Evolutionary conservation across 2,888 invertebrate species (phyloP), one percentile per base, ranked within the genome.

Genomic region (Lomographa bimaculata): DNA sequence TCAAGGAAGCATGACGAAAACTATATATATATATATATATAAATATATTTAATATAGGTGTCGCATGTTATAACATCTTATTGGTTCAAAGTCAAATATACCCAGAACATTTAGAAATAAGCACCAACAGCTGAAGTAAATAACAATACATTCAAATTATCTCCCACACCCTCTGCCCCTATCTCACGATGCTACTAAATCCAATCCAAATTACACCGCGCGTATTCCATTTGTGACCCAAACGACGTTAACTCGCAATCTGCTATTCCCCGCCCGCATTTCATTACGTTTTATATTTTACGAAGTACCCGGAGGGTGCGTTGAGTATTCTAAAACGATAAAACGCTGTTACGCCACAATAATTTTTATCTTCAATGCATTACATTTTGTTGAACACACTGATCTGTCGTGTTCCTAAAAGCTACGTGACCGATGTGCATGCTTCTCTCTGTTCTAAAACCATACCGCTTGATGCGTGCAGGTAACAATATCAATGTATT

Each of bases 241-340:
- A 72, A 73, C 50, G 43, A 52, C 47, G 57, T 71, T 71, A 70
- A 48, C 50, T 52, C 39, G 50, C 64, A 66, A 72, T 67, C 59
- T 48, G 50, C 41, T 21, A 12, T 10, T 16, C 14, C 40, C 49
- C 35, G 39, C 35, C 45, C 18, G 29, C 50, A 53, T 60, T 62
- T 64, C 55, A 60, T 64, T 60, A 57, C 51, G 35, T 41, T 59
- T 54, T 47, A 62, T 66, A 68, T 63, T 61, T 59, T 54, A 57
- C 41, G 44, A 38, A 32, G 32, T 14, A 41, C 35, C 39, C 41
- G 19, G 32, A 39, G 46, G 41, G 24, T 7, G 40, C 39, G 40
- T 57, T 23, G 9, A 26, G 7, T 29, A 19, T 21, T 43, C 26
- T 50, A 50, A 50, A 41, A 53, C 28, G 34, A 11, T 25, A 29